Percentiles rank a stretch among this genome's conserved stretches.
Conservation (phyloP, 2,888 invertebrate species). For the Diplolepis rosae region DNA sequence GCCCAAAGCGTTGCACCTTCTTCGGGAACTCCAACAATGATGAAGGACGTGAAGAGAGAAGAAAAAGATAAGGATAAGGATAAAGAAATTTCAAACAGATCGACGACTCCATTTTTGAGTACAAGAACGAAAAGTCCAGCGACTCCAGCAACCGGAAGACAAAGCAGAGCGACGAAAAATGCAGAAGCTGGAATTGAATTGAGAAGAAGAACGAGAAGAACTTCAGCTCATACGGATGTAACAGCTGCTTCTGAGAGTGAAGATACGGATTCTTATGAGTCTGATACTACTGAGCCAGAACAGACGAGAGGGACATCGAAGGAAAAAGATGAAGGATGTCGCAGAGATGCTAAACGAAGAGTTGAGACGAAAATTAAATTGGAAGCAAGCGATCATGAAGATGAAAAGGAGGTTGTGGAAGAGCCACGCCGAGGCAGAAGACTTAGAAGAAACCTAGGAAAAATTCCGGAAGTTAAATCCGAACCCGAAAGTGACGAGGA, state of each 20-base stretch:
- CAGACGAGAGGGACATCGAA: conserved; percentile 56
- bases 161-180: conserved; percentile 68
- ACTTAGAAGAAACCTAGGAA: conserved; percentile 71
- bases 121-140: conserved; percentile 81
- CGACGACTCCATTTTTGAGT: conserved; percentile 80
- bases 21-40: conserved; percentile 57
- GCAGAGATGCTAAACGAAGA: conserved; percentile 69
- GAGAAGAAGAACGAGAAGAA: conserved; percentile 74
- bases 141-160: conserved; percentile 75
- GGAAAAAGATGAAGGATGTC: conserved; percentile 60
- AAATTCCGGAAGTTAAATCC: conserved; percentile 71
- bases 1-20: conserved; percentile 70
- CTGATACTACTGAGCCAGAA: conserved; percentile 71
- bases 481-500: conserved; percentile 76
- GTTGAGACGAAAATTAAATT: conserved; percentile 74
- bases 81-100: conserved; percentile 74
- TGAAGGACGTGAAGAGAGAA: conserved; percentile 58
- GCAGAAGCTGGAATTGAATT: conserved; percentile 61
- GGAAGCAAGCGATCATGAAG: conserved; percentile 66
- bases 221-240: conserved; percentile 78
- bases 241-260: conserved; percentile 78
- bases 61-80: conserved; percentile 59
- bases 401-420: conserved; percentile 59
- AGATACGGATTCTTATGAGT: conserved; percentile 76
- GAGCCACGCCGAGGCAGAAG: conserved; percentile 70